These are phyloP conservation scores for Avahi laniger DNA, from an alignment of 2,797 vertebrate species.

Conservation along the genomic window DNA sequence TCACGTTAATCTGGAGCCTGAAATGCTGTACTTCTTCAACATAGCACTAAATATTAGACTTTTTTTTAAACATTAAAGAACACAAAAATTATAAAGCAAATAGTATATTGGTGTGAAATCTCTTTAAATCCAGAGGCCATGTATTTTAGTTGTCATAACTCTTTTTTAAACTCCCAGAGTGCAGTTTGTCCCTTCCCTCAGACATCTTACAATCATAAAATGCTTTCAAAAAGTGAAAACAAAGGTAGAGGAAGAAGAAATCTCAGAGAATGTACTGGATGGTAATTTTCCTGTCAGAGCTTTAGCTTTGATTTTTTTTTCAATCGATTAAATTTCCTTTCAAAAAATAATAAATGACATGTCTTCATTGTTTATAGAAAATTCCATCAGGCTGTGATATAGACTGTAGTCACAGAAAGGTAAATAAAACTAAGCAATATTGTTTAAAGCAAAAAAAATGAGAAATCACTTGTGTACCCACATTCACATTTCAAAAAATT, in stretches of 20 bases:
- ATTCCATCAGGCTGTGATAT: neutral
- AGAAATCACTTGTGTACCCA: conserved; percentile 7
- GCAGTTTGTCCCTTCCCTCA: conserved; percentile 27
- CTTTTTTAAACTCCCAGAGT: conserved; percentile 33
- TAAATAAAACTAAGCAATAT: conserved; percentile 26
- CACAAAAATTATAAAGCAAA: conserved; percentile 41
- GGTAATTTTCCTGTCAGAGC: conserved; percentile 39
- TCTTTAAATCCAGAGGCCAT: conserved; percentile 15
- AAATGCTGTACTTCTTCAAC: neutral
- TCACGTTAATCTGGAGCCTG: conserved; percentile 6
- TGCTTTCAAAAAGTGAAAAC: conserved; percentile 13
- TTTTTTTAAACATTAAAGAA: conserved; percentile 48
- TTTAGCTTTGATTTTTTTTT: conserved; percentile 29
- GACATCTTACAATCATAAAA: conserved; percentile 44
- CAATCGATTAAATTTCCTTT: conserved; percentile 48
- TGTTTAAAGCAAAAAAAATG: conserved; percentile 7
- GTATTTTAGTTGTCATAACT: conserved; percentile 16
- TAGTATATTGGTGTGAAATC: neutral
- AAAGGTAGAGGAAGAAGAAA: conserved; percentile 33
- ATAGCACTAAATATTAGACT: conserved; percentile 17
- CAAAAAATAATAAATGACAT: conserved; percentile 39
- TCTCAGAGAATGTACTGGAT: neutral
- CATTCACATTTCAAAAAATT: conserved; percentile 34
- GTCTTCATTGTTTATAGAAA: conserved; percentile 43
- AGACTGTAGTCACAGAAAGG: conserved; percentile 43